Conservation (phyloP, 2,797 vertebrate species). For the Arctocebus calabarensis region DNA sequence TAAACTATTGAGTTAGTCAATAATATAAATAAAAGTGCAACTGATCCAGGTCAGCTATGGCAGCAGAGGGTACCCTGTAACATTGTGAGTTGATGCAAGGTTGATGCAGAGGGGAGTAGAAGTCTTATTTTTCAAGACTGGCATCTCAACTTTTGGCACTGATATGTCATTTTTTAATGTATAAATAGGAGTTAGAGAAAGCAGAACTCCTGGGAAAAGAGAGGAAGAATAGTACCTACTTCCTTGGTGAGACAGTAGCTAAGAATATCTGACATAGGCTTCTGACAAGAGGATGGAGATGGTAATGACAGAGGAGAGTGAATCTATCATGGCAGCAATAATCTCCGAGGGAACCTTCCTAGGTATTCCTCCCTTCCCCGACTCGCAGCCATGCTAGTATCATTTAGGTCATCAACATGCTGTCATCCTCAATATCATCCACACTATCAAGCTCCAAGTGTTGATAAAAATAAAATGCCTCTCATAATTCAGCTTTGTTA, state of each 20-base stretch:
- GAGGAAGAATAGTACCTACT: neutral
- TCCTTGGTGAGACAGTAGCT: neutral
- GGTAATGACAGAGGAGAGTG: neutral
- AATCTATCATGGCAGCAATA: too few species aligned
- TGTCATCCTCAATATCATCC: neutral
- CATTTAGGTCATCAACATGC: neutral
- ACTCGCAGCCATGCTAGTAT: neutral
- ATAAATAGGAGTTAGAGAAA: neutral
- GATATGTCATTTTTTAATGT: neutral
- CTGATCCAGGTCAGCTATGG: neutral
- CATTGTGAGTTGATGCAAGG: too few species aligned
- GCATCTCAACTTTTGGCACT: neutral
- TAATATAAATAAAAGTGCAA: neutral
- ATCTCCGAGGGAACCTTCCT: neutral
- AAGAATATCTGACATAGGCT: neutral
- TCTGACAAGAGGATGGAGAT: neutral
- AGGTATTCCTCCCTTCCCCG: neutral
- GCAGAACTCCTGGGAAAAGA: neutral
- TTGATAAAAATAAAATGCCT: constrained; percentile 49
- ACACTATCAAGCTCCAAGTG: neutral
- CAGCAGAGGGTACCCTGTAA: neutral
- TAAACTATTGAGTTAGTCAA: neutral
- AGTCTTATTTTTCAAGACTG: neutral
- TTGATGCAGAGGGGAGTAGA: neutral
- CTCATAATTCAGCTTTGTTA: constrained; percentile 57